A percentile compares a stretch with the other conserved stretches of the same genome.
These are phyloP conservation scores for Hydroisotoma schaefferi DNA, from an alignment of 2,888 invertebrate genomes.

Conservation along the genomic window DNA sequence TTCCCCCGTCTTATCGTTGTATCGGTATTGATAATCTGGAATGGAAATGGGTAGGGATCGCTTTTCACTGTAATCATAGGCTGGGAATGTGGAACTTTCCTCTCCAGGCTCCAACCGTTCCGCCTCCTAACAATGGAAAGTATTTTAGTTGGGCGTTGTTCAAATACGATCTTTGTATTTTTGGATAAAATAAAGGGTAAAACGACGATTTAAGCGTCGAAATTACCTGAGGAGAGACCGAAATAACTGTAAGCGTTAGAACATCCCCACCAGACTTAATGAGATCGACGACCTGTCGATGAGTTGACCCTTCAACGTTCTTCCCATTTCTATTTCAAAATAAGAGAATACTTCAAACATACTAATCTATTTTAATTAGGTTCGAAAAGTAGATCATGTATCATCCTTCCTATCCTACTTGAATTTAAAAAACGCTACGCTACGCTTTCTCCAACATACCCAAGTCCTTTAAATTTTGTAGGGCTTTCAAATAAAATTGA, in stretches of 20 bases:
- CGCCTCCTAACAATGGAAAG: constrained; percentile 62
- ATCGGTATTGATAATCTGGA: constrained; percentile 82
- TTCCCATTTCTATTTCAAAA: constrained; percentile 74
- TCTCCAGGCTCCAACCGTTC: constrained; percentile 80
- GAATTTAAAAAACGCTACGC: too few species aligned
- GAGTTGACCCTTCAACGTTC: constrained; percentile 98
- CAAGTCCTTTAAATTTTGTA: too few species aligned
- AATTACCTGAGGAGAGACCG: constrained; percentile 80
- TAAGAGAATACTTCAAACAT: too few species aligned
- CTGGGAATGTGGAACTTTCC: constrained; percentile 72
- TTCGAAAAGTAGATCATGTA: too few species aligned
- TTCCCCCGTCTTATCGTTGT: constrained; percentile 77
- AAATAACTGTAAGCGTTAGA: constrained; percentile 91
- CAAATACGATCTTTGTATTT: too few species aligned
- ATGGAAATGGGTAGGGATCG: constrained; percentile 71
- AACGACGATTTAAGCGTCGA: too few species aligned
- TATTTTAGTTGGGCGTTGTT: too few species aligned
- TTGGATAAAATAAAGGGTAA: too few species aligned
- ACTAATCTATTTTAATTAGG: too few species aligned
- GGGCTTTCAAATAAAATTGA: too few species aligned
- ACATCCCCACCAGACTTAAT: constrained; percentile 99
- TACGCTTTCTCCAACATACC: too few species aligned
- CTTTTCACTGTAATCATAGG: constrained; percentile 92
- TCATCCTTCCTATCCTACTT: too few species aligned
- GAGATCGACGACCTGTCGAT: constrained; percentile 97